These are phyloP conservation scores for Anthoscopus minutus DNA, from an alignment of 2,113 vertebrate genomes.

Conservation along the genomic window DNA sequence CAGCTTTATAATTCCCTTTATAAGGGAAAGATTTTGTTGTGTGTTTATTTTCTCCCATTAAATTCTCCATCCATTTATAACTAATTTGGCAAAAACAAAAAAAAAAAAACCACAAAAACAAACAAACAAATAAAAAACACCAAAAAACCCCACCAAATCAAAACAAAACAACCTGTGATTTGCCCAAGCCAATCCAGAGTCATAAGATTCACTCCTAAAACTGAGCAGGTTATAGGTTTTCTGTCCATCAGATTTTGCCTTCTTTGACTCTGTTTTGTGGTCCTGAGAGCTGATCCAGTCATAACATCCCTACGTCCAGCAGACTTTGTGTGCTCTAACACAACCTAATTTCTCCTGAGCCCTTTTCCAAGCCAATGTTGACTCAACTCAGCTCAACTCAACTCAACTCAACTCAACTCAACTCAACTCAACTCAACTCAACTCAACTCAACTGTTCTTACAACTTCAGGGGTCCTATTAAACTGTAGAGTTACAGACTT, in stretches of 20 bases:
- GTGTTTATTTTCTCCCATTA: rapidly evolving
- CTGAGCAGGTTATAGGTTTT: background rate
- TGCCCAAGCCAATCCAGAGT: background rate
- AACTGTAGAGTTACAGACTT: background rate
- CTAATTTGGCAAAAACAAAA: background rate
- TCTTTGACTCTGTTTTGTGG: background rate
- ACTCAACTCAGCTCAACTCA: background rate
- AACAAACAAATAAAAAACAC: background rate
- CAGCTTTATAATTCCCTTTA: background rate
- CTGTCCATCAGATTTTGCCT: background rate
- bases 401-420: no score
- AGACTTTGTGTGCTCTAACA: background rate
- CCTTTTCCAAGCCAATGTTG: background rate
- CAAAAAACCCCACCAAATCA: no score
- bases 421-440: no score
- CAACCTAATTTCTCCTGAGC: background rate
- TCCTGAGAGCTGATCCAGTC: background rate
- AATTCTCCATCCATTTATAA: background rate
- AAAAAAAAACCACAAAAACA: background rate
- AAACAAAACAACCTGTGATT: background rate
- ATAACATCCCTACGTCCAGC: background rate
- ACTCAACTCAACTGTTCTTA: background rate
- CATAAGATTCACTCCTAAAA: background rate
- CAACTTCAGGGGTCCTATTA: background rate
- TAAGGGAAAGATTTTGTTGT: background rate